These are phyloP conservation scores for Pachyramphus minor DNA, from an alignment of 2,113 vertebrate genomes.

Conservation along the genomic window DNA sequence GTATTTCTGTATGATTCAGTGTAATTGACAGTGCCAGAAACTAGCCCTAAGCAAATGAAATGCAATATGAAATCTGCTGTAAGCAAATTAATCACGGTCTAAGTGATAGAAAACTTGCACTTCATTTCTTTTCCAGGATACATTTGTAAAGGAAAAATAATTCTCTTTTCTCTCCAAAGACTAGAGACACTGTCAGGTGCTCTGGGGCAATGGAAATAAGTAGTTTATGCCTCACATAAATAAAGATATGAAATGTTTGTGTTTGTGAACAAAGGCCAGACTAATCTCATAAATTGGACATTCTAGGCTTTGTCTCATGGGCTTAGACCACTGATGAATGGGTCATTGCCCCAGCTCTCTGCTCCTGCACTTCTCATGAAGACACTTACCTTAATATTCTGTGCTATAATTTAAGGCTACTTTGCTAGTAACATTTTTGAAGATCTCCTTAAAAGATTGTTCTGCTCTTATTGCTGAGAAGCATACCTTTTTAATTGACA, in stretches of 20 bases:
- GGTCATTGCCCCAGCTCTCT: background rate
- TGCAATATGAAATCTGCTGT: slow-evolving; percentile 38
- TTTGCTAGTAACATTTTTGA: background rate
- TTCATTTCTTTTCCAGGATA: slow-evolving; percentile 39
- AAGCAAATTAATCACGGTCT: slow-evolving; percentile 53
- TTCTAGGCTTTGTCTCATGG: background rate
- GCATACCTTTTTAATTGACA: background rate
- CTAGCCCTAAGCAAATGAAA: slow-evolving; percentile 48
- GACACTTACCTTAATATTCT: background rate
- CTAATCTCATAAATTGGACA: background rate
- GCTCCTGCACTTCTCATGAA: background rate
- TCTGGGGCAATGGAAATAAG: slow-evolving; percentile 37
- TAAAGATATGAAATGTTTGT: slow-evolving; percentile 30
- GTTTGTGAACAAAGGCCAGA: slow-evolving; percentile 10
- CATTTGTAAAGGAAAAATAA: slow-evolving; percentile 33
- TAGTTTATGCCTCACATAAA: slow-evolving; percentile 11
- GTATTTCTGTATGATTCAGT: slow-evolving; percentile 35
- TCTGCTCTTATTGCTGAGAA: background rate
- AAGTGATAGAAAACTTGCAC: slow-evolving; percentile 44
- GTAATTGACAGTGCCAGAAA: slow-evolving; percentile 53
- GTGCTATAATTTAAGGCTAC: background rate
- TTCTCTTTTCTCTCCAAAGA: slow-evolving; percentile 38
- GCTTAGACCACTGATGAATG: background rate
- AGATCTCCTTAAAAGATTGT: background rate
- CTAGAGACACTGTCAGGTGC: background rate